These are phyloP conservation scores for Hybognathus amarus DNA, from an alignment of 2,797 vertebrate genomes.

Conservation along the genomic window DNA sequence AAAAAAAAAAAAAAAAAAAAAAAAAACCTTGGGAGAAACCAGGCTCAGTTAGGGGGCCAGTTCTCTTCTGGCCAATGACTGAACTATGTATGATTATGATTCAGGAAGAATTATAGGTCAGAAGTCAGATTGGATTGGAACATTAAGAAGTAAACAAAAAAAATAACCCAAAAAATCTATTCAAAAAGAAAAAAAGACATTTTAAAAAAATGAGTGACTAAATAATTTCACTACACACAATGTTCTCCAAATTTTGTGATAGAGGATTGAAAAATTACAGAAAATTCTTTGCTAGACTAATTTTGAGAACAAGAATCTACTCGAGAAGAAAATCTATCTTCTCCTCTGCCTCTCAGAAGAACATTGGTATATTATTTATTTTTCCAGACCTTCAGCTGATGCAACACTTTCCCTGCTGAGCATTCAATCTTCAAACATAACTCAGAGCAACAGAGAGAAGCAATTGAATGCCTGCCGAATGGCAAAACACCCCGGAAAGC, in stretches of 20 bases:
- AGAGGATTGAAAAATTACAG: not conserved
- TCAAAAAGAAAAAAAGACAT: not conserved
- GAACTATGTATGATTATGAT: no score
- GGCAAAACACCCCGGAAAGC: constrained; percentile 59
- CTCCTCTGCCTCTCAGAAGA: constrained; percentile 52
- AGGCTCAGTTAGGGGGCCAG: no score
- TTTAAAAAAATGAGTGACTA: no score
- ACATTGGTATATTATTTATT: constrained; percentile 69
- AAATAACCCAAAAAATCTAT: no score
- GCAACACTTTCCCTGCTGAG: constrained; percentile 68
- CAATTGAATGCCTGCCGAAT: constrained; percentile 66
- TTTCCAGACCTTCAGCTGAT: constrained; percentile 71
- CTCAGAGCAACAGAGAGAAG: constrained; percentile 58
- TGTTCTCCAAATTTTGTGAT: not conserved
- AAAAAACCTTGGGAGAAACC: no score
- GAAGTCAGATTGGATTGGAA: no score
- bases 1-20: no score
- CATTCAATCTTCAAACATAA: constrained; percentile 64
- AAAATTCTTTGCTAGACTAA: not conserved
- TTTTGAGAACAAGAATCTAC: not conserved
- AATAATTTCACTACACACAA: not conserved
- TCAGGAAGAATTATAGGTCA: no score
- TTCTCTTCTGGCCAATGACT: no score
- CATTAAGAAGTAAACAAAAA: no score
- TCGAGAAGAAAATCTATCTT: constrained; percentile 2